Conservation (phyloP, 2,113 vertebrate species). For the Calidris pugnax region DNA sequence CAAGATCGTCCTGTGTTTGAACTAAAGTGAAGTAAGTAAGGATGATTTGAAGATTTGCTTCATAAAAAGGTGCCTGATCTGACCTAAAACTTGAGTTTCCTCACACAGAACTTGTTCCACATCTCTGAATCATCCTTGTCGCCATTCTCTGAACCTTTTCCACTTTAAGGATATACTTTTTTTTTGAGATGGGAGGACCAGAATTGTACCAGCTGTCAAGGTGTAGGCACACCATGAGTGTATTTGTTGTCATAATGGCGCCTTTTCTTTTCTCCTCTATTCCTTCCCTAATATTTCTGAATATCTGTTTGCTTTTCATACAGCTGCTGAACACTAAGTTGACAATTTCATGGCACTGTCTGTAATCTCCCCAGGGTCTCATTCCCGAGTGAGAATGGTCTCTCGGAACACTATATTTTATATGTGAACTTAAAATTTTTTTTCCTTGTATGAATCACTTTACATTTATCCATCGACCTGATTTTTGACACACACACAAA, state of each 20-base stretch:
- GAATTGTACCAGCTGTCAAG: neutral
- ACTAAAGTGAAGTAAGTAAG: neutral
- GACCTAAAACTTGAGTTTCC: neutral
- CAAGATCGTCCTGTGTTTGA: neutral
- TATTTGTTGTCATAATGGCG: neutral
- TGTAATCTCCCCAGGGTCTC: neutral
- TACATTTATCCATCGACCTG: neutral
- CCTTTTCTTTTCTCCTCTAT: neutral
- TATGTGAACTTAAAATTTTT: neutral
- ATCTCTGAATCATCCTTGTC: neutral
- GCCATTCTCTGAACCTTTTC: neutral
- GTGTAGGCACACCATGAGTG: neutral
- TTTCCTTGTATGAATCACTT: neutral
- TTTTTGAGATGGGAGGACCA: neutral
- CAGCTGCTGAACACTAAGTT: neutral
- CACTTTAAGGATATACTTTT: neutral
- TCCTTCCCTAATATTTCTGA: neutral
- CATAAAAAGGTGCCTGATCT: neutral
- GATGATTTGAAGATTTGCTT: neutral
- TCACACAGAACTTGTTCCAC: neutral
- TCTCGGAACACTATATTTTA: neutral
- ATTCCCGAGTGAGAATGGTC: neutral
- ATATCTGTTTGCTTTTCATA: neutral
- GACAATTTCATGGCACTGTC: neutral
- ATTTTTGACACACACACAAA: neutral